Evolutionary conservation across 1,140 invertebrate genomes (phyloP).

Genomic region (Rhynchophorus ferrugineus): DNA sequence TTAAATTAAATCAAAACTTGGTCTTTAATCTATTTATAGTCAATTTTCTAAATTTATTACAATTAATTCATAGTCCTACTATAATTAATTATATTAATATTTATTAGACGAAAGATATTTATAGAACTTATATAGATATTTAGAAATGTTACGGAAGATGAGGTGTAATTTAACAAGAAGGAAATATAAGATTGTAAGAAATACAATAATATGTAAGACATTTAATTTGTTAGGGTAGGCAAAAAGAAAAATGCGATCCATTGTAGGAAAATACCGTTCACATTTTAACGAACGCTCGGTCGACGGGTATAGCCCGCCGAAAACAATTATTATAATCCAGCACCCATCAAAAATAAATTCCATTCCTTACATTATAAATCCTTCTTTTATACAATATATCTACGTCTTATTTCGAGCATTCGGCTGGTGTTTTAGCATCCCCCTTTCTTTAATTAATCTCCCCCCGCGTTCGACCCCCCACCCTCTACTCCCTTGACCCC

Average conservation of each 20-base stretch:
- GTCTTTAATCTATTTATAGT: no score
- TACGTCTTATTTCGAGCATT: constrained; percentile 39
- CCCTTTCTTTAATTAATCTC: constrained; percentile 39
- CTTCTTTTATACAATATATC: constrained; percentile 39
- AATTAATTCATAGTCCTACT: no score
- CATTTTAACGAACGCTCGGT: neutral
- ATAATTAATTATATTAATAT: no score
- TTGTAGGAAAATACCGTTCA: neutral
- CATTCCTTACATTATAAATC: constrained; percentile 37
- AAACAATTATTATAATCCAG: constrained; percentile 20
- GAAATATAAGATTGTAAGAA: no score
- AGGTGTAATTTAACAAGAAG: no score
- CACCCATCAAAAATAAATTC: constrained; percentile 36
- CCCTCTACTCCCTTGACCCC: neutral
- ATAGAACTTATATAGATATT: no score
- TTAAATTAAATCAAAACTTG: no score
- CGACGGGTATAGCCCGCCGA: neutral
- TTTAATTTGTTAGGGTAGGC: neutral
- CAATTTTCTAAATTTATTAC: no score
- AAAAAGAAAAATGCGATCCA: neutral
- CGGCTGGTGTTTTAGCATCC: constrained; percentile 37
- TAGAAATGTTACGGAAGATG: no score
- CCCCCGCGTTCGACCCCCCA: constrained; percentile 23
- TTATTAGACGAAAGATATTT: no score
- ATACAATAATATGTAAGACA: neutral